Percentiles rank a stretch among this genome's conserved stretches.
phyloP scores from a whole-genome alignment of 2,797 vertebrate genomes.

The Sphaeramia orbicularis region DNA sequence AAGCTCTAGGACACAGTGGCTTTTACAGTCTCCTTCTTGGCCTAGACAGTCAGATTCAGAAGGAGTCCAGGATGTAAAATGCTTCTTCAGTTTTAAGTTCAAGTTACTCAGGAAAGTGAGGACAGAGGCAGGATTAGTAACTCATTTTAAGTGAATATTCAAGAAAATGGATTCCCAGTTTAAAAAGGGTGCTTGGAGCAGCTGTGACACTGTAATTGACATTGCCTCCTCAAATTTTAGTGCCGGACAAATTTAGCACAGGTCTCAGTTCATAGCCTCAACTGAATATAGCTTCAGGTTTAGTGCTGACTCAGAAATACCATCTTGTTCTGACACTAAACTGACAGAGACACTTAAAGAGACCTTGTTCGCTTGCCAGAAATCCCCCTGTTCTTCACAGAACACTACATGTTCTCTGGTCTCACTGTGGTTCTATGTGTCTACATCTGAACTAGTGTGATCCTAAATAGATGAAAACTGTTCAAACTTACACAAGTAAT shows the following conservation, averaged over 20 bases:
- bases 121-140: background rate
- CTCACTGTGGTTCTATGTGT: too few species aligned
- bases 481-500: too few species aligned
- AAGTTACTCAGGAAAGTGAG: background rate
- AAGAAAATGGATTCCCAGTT: constrained; percentile 30
- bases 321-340: constrained; percentile 58
- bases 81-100: background rate
- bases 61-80: background rate
- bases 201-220: constrained; percentile 67
- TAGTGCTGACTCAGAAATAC: constrained; percentile 82
- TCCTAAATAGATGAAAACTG: too few species aligned
- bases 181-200: constrained; percentile 57
- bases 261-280: constrained; percentile 64
- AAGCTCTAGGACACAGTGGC: background rate
- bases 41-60: constrained; percentile 6
- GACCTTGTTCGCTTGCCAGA: constrained; percentile 38
- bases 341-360: constrained; percentile 56
- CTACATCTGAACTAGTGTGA: too few species aligned
- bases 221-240: constrained; percentile 74
- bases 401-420: background rate
- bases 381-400: constrained; percentile 30
- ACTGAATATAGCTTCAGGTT: constrained; percentile 69
- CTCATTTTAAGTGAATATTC: constrained; percentile 9
- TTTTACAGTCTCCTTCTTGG: constrained; percentile 11
- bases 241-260: constrained; percentile 77